Conservation (phyloP, 1,140 invertebrate genomes). For the Aethina tumida region DNA sequence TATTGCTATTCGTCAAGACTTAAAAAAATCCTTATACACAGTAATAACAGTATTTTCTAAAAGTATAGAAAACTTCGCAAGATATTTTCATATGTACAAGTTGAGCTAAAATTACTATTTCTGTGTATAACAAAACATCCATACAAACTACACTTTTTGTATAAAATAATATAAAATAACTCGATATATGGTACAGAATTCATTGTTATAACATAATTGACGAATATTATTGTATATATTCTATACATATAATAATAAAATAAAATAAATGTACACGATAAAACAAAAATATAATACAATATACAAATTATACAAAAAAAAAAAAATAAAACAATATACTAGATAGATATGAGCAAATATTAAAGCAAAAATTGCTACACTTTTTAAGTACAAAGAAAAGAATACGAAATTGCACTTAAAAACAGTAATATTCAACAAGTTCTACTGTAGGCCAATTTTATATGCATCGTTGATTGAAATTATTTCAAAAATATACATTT, state of each 20-base stretch:
- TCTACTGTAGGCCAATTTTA: constrained; percentile 16
- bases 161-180: constrained; percentile 8
- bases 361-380: constrained; percentile 15
- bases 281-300: constrained; percentile 12
- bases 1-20: constrained; percentile 35
- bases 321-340: constrained; percentile 11
- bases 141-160: constrained; percentile 7
- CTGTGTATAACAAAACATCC: constrained; percentile 15
- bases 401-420: constrained; percentile 17
- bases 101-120: constrained; percentile 29
- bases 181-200: constrained; percentile 9
- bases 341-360: constrained; percentile 15
- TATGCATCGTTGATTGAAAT: constrained; percentile 25
- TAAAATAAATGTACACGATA: constrained; percentile 6
- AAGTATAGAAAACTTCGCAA: constrained; percentile 34
- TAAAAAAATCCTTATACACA: constrained; percentile 34
- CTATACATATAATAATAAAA: constrained; percentile 3
- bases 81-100: constrained; percentile 32
- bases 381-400: constrained; percentile 17
- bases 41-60: constrained; percentile 32
- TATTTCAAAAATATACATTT: constrained; percentile 31
- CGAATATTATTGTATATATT: constrained; percentile 1
- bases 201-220: constrained; percentile 5
- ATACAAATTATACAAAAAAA: constrained; percentile 16
- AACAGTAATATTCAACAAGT: constrained; percentile 13